Conservation (phyloP, 1,140 invertebrate species). For the Diplogasteroides magnus region DNA sequence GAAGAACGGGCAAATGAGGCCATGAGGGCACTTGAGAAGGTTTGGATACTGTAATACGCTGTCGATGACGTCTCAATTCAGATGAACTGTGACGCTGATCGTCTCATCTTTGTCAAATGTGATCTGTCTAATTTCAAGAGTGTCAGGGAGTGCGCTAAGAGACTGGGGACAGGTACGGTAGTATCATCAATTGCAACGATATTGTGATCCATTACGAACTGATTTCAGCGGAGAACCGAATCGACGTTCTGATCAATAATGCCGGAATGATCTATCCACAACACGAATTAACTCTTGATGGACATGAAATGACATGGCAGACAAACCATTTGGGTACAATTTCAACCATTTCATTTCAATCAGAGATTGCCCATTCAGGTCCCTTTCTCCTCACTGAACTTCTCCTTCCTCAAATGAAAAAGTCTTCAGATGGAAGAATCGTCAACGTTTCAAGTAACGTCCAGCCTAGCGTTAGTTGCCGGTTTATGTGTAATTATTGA, state of each 20-base stretch:
- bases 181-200: background rate
- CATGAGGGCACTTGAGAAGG: conserved; percentile 21
- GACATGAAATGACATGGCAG: conserved; percentile 36
- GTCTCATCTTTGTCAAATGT: conserved; percentile 25
- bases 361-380: too few relatives aligned
- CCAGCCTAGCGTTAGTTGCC: too few relatives aligned
- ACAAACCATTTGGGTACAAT: conserved; percentile 30
- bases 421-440: conserved; percentile 21
- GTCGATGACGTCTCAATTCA: conserved; percentile 7
- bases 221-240: conserved; percentile 12
- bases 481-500: too few relatives aligned
- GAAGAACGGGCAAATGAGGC: conserved; percentile 18
- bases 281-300: conserved; percentile 29
- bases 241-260: conserved; percentile 35
- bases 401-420: conserved; percentile 26
- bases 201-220: background rate
- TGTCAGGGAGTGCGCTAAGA: conserved; percentile 12
- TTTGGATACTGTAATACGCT: background rate
- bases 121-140: conserved; percentile 23
- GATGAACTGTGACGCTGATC: conserved; percentile 20
- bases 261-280: conserved; percentile 38
- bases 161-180: conserved; percentile 14
- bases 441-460: conserved; percentile 26
- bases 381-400: conserved; percentile 39
- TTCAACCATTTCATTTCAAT: too few relatives aligned